phyloP scores from a whole-genome alignment of 1,140 invertebrate genomes.

The Aphelinus atriplicis region DNA sequence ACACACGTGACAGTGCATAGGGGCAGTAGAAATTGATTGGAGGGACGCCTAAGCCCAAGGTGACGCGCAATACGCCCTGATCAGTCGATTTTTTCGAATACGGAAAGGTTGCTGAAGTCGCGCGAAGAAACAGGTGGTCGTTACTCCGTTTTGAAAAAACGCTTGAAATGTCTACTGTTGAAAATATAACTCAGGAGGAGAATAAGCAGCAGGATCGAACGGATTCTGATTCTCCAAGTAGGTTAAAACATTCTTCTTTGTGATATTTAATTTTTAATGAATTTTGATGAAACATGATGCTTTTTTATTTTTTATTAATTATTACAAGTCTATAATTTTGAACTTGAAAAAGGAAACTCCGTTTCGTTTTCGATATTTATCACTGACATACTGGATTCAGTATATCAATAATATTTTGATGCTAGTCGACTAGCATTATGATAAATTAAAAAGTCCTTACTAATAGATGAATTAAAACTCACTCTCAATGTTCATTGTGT shows the following conservation, averaged over 20 bases:
- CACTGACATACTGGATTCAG: too few species aligned
- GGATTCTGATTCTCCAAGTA: conserved; percentile 38
- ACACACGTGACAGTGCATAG: conserved; percentile 17
- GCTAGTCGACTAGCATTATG: too few species aligned
- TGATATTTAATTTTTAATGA: background rate
- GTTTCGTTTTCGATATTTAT: too few species aligned
- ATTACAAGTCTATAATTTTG: too few species aligned
- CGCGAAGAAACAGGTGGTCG: conserved; percentile 37
- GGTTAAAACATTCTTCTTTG: conserved; percentile 21
- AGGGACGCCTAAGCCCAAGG: conserved; percentile 2
- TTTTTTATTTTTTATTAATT: too few species aligned
- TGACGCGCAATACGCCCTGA: conserved; percentile 25
- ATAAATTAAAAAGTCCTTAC: too few species aligned
- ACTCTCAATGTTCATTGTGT: background rate
- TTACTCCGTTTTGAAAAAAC: background rate
- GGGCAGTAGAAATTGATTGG: background rate
- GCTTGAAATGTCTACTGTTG: conserved; percentile 19
- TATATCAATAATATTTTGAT: too few species aligned
- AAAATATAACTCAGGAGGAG: conserved; percentile 36
- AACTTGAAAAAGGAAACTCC: too few species aligned
- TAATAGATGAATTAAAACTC: too few species aligned
- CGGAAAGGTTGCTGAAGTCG: background rate
- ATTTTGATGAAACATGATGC: background rate
- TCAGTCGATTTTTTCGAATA: conserved; percentile 14
- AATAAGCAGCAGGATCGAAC: conserved; percentile 28